Percentiles rank a stretch among this genome's conserved stretches.
Conservation (phyloP, 2,113 vertebrate genomes). For the Microtus ochrogaster region DNA sequence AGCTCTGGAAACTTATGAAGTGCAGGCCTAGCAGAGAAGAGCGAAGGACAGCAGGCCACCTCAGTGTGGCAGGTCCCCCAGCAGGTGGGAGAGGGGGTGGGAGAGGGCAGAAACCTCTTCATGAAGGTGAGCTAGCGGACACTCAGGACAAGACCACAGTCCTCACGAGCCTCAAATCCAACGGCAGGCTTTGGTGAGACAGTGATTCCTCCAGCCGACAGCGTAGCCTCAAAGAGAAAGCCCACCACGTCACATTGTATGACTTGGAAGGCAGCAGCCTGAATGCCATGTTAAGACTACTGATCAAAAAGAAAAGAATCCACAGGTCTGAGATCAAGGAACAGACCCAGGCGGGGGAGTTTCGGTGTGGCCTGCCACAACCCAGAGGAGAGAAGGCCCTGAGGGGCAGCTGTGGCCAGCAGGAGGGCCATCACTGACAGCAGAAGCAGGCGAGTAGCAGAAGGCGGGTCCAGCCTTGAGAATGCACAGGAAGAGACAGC, state of each 20-base stretch:
- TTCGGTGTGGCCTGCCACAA: background rate
- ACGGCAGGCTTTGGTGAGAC: background rate
- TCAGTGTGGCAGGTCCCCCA: background rate
- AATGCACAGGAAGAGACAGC: background rate
- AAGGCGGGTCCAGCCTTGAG: background rate
- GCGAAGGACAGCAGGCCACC: background rate
- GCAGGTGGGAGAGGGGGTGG: background rate
- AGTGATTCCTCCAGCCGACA: background rate
- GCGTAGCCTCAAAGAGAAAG: background rate
- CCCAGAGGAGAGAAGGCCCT: background rate
- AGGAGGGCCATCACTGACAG: background rate
- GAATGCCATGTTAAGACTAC: background rate
- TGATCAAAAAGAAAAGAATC: background rate
- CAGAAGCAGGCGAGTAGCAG: background rate
- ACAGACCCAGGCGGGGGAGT: background rate
- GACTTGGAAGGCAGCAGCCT: background rate
- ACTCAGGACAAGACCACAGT: background rate
- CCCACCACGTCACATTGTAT: background rate
- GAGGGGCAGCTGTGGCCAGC: no score
- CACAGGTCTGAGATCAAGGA: background rate
- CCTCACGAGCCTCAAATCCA: background rate
- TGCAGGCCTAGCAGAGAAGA: background rate
- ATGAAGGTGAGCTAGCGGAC: background rate
- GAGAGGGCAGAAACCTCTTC: background rate
- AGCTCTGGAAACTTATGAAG: background rate